Conservation (phyloP, 2,797 vertebrate species). For the Myoxocephalus aenaeus region DNA sequence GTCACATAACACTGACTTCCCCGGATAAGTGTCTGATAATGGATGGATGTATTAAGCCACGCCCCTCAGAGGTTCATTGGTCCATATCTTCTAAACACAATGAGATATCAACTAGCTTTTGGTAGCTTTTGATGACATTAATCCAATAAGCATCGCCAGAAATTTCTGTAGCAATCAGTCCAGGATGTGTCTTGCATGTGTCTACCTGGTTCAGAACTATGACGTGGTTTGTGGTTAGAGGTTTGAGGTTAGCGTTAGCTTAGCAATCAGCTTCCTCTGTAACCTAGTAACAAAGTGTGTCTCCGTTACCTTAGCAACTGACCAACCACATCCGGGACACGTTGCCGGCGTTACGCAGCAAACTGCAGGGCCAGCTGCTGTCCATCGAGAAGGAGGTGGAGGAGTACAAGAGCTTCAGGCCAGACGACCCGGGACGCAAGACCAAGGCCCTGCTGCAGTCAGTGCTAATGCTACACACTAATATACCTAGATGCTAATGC, state of each 20-base stretch:
- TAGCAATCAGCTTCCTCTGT: not conserved
- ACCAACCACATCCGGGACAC: slow-evolving; percentile 98
- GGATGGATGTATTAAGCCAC: too few relatives aligned
- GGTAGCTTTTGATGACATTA: too few relatives aligned
- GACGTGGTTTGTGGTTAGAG: not conserved
- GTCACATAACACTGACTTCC: too few relatives aligned
- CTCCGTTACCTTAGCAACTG: slow-evolving; percentile 87
- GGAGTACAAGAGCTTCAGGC: slow-evolving; percentile 95
- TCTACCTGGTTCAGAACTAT: not conserved
- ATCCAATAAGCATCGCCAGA: too few relatives aligned
- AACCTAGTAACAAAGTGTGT: slow-evolving; percentile 18
- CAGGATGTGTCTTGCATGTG: too few relatives aligned
- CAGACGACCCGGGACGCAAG: slow-evolving; percentile 94
- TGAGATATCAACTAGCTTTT: too few relatives aligned
- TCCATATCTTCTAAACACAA: too few relatives aligned
- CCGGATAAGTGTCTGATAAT: too few relatives aligned
- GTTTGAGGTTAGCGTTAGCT: not conserved
- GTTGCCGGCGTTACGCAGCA: slow-evolving; percentile 91
- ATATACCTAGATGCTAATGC: too few relatives aligned
- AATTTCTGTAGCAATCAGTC: too few relatives aligned
- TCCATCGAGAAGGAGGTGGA: slow-evolving; percentile 98
- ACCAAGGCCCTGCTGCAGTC: slow-evolving; percentile 97
- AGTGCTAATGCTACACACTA: slow-evolving; percentile 14
- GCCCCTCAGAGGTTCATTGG: too few relatives aligned
- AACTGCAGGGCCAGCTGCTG: slow-evolving; percentile 94